A percentile compares a stretch with the other conserved stretches of the same genome.
Evolutionary conservation across 2,888 invertebrate genomes (phyloP).

Genomic region (Drosophila cracens): DNA sequence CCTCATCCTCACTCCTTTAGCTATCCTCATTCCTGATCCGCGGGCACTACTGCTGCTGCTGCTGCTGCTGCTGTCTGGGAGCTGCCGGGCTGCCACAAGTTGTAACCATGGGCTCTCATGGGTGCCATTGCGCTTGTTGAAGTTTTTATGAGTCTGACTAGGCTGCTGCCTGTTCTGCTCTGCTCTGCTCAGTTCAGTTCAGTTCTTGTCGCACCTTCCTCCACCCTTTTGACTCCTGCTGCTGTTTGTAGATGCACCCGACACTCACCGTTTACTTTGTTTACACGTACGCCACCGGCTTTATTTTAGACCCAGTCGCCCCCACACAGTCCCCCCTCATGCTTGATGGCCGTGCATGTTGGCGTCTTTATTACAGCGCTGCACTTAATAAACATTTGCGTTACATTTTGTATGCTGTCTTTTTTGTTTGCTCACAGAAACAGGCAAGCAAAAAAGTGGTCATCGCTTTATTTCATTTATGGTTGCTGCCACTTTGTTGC

Average conservation of each 20-base stretch:
- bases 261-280: conserved; percentile 58
- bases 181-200: neutral
- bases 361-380: conserved; percentile 75
- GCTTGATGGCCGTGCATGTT: conserved; percentile 49
- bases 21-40: neutral
- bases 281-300: conserved; percentile 65
- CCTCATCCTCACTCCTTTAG: neutral
- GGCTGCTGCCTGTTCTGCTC: conserved; percentile 4
- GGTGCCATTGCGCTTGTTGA: conserved; percentile 77
- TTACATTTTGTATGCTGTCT: conserved; percentile 57
- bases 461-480: conserved; percentile 47
- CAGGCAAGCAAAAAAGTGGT: conserved; percentile 26
- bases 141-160: conserved; percentile 75
- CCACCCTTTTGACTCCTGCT: neutral
- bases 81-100: conserved; percentile 59
- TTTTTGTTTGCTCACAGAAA: conserved; percentile 15
- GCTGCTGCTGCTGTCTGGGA: conserved; percentile 22
- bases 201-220: conserved; percentile 1
- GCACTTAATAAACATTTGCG: conserved; percentile 78
- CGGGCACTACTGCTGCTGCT: neutral
- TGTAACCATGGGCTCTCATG: conserved; percentile 71
- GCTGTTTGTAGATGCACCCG: neutral
- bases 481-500: conserved; percentile 47
- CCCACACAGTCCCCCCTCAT: conserved; percentile 4
- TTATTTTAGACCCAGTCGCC: conserved; percentile 13